Evolutionary conservation across 2,113 vertebrate species (phyloP), one percentile per base, ranked within the genome.

Genomic region (Actenoides lindsayi): DNA sequence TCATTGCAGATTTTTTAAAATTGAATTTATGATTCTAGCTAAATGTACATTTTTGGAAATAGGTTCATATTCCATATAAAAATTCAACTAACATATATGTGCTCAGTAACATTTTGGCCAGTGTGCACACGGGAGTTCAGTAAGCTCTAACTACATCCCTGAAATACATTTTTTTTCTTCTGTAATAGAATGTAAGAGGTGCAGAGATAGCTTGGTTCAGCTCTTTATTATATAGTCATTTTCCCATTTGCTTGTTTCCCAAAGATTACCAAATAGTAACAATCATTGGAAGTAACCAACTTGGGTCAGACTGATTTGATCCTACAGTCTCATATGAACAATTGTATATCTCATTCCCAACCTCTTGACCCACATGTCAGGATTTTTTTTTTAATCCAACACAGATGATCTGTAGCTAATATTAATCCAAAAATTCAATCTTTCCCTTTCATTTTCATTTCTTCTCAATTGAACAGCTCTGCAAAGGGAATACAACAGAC

Each of bases 381-480:
- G 41, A 56, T 35, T 57, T 33, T 53, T 68, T 83, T 85, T 92
- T 95, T 63, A 84, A 91, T 68, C 87, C 59, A 77, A 48, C 33
- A 67, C 63, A 57, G 51, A 93, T 35, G 27, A 93, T 81, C 57
- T 73, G 39, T 78, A 76, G 50, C 69, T 70, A n/a, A 17, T 67
- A 67, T 60, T 88, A 90, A 79, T 57, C 21, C 6, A 71, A 85
- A 94, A 89, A 68, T 39, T 75, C 51, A 48, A 15, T 90, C 79
- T 80, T 33, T 77, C 25, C 30, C 83, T 94, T 82, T 90, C 42
- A 79, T 94, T 92, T 91, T 89, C 13, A 87, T 92, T 90, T 93
- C 54, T 68, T 76, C 46, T 80, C 73, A 91, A 50, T 91, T 42
- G 56, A 95, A 89, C 77, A 75, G 16, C 51, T 89, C 42, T 94